These are phyloP conservation scores for Thecophora atra DNA, from an alignment of 2,888 invertebrate species.

Conservation along the genomic window DNA sequence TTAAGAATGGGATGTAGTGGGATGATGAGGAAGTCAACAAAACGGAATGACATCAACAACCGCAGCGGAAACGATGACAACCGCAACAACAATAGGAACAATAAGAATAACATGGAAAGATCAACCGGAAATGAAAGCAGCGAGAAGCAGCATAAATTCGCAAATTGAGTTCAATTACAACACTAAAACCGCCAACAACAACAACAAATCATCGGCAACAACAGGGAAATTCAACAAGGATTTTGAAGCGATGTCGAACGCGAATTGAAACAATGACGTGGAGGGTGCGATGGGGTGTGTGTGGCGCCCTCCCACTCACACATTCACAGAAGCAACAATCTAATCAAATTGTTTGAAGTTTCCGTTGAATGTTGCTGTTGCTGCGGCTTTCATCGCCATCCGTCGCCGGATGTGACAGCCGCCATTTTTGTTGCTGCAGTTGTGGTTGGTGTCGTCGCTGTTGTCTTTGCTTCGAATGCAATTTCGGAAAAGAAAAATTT, in stretches of 20 bases:
- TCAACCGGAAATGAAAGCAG: neutral
- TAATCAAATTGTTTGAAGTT: slow-evolving; percentile 23
- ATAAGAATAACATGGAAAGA: no score
- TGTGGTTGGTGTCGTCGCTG: neutral
- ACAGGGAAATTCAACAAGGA: neutral
- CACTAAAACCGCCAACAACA: neutral
- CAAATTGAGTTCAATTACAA: slow-evolving; percentile 22
- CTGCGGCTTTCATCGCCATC: neutral
- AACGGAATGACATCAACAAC: slow-evolving; percentile 32
- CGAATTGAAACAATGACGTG: neutral
- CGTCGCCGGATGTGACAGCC: slow-evolving; percentile 5
- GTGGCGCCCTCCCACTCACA: neutral
- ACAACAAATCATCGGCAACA: neutral
- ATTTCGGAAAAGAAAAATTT: slow-evolving; percentile 25
- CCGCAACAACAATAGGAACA: slow-evolving; percentile 10
- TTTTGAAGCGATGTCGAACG: neutral
- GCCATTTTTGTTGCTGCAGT: slow-evolving; percentile 11
- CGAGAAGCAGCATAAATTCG: slow-evolving; percentile 8
- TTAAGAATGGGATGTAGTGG: no score
- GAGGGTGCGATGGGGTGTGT: neutral
- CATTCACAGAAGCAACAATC: slow-evolving; percentile 11
- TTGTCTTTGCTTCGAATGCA: slow-evolving; percentile 17
- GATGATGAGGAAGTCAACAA: slow-evolving; percentile 13
- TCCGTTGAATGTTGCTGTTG: slow-evolving; percentile 5
- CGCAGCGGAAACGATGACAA: slow-evolving; percentile 5